A percentile compares a stretch with the other conserved stretches of the same genome.
Evolutionary conservation across 2,113 vertebrate species (phyloP).

Genomic region (Melanocharis versteri): DNA sequence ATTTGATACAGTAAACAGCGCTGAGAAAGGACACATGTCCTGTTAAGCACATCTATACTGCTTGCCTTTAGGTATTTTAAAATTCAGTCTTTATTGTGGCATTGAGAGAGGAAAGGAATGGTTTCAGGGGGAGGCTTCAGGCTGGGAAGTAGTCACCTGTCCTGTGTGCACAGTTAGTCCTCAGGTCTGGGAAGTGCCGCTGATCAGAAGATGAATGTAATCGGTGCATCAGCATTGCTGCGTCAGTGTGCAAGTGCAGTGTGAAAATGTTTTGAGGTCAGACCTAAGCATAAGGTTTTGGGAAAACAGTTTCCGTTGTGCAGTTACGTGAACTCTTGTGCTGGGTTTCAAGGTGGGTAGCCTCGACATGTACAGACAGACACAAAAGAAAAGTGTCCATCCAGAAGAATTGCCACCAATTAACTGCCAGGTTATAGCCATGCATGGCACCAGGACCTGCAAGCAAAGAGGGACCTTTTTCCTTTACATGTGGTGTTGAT

Average conservation of each 20-base stretch:
- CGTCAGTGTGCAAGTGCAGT: background rate
- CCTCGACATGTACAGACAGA: background rate
- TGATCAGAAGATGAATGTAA: background rate
- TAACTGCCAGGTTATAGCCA: background rate
- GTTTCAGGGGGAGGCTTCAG: background rate
- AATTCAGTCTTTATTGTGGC: background rate
- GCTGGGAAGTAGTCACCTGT: background rate
- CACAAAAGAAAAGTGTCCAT: background rate
- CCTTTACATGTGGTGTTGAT: rapidly evolving
- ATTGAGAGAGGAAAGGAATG: background rate
- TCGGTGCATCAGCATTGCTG: background rate
- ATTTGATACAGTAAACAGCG: background rate
- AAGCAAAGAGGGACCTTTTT: background rate
- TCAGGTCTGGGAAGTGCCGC: background rate
- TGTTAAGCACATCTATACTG: background rate
- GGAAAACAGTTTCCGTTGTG: background rate
- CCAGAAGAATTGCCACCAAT: background rate
- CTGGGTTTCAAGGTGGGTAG: background rate
- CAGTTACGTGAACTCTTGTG: background rate
- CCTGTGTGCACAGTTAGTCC: background rate
- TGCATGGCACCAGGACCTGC: background rate
- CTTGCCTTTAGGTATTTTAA: background rate
- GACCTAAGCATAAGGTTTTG: background rate
- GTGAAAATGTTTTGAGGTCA: background rate
- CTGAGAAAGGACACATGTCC: background rate